A percentile compares a stretch with the other conserved stretches of the same genome.
Conservation (phyloP, 2,113 vertebrate genomes). For the Gobius niger region DNA sequence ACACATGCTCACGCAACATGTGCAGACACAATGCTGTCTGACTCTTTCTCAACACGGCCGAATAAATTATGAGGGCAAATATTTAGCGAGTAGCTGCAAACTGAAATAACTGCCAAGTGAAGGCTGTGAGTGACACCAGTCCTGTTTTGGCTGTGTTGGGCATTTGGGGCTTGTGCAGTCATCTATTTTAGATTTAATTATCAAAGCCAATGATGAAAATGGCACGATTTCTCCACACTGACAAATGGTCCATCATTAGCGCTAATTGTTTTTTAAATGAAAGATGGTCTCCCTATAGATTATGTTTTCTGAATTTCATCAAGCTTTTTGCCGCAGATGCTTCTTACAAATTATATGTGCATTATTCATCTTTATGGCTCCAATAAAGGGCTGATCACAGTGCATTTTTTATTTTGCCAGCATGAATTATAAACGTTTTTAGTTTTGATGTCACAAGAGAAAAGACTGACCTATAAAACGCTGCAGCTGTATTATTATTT, state of each 20-base stretch:
- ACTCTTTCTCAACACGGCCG: slow-evolving; percentile 54
- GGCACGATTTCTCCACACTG: slow-evolving; percentile 27
- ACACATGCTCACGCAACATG: slow-evolving; percentile 3
- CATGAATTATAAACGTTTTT: slow-evolving; percentile 22
- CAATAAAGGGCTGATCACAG: background rate
- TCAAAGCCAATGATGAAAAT: slow-evolving; percentile 36
- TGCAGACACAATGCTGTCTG: slow-evolving; percentile 60
- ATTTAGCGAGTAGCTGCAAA: slow-evolving; percentile 43
- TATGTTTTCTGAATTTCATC: slow-evolving; percentile 29
- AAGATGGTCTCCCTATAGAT: slow-evolving; percentile 32
- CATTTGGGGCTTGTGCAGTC: background rate
- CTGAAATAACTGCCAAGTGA: slow-evolving; percentile 46
- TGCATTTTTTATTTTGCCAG: slow-evolving; percentile 15
- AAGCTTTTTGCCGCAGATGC: slow-evolving; percentile 27
- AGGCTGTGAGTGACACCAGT: background rate
- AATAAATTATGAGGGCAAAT: slow-evolving; percentile 60
- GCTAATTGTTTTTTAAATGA: slow-evolving; percentile 25
- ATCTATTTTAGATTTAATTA: slow-evolving; percentile 34
- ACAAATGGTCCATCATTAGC: slow-evolving; percentile 43
- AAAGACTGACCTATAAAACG: slow-evolving; percentile 19
- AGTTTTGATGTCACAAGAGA: slow-evolving; percentile 12
- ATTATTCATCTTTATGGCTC: background rate
- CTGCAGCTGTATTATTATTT: slow-evolving; percentile 3
- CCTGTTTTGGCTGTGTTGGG: slow-evolving; percentile 12
- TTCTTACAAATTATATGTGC: slow-evolving; percentile 1